Base-by-base conservation (phyloP, 2,113 vertebrate species). In the Pteronura brasiliensis region DNA sequence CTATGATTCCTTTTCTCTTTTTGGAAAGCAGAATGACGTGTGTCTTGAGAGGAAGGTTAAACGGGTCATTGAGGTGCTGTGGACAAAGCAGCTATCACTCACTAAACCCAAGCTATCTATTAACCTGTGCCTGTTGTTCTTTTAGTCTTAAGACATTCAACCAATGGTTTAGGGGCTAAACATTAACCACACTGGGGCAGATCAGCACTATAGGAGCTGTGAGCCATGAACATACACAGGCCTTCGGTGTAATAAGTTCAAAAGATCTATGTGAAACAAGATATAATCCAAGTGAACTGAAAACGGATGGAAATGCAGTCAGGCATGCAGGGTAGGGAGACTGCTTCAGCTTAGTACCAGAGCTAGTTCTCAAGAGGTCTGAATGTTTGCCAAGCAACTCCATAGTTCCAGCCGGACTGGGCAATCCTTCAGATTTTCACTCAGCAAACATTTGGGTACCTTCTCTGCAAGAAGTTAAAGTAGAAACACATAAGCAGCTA, bases 221-320 rank as follows among this genome's bases (percentile, higher is more conserved):
- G 82, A 96, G 63, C 92, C 92, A 27, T 85, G 91, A 88, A 93
- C 76, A 61, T 34, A 36, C 34, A 44, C 79, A 87, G 59, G 42
- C 4, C 29, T 79, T 92, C 6, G 0, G 42, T 85, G 90, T 81
- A 88, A n/a, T 72, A 77, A 82, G 74, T 95, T 96, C 36, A 71
- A 77, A 92, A 90, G 79, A 90, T 67, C 88, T 90, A 21, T 71
- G 34, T n/a, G 76, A 95, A 89, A 52, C n/a, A 89, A 96, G 84
- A 31, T 88, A 47, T 0, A 65, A 63, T 29, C 67, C 8, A 39
- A 92, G 65, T 4, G 25, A 63, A 39, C 0, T 67, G 80, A 83
- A 88, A 92, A 61, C 2, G 21, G 42, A 86, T 39, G 71, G n/a
- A 79, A 80, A 69, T 39, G 23, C 34, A 57, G 18, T 90, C 42